Evolutionary conservation across 2,888 invertebrate species (phyloP), one percentile per base, ranked within the genome.

Genomic region (Ectemnius lituratus): DNA sequence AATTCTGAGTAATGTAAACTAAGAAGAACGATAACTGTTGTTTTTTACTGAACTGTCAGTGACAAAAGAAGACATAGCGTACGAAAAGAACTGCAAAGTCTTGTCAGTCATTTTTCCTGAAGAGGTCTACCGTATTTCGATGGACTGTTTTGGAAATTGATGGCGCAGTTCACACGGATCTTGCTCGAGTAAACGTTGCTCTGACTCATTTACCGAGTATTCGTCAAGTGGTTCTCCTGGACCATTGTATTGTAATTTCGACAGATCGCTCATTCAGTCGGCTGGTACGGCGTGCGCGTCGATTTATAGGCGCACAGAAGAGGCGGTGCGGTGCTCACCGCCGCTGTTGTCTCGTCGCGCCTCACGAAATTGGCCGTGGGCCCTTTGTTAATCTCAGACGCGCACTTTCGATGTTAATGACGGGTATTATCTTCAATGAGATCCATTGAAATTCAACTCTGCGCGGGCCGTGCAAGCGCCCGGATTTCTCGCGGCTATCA

Each of bases 231-330:
- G 78, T 81, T 81, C 80, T 80, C 83, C 85, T 85, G 75, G 81
- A 71, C 85, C 83, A 88, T 88, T 88, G 87, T 87, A 85, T 86
- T 84, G 83, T 85, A 82, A 86, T 88, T 87, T 86, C 78, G 75
- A 83, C 81, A 82, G 84, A 77, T 81, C 84, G 78, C 85, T 88
- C 85, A 86, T 86, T 88, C 83, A 86, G 73, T 4, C 14, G 37
- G 37, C 37, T 81, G 81, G 78, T 84, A 81, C 83, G 74, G 70
- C 72, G 75, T 67, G 69, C 63, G 58, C 69, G 71, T 11, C 75
- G 67, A 62, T 61, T 61, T 60, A 52, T 67, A 61, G 28, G 13
- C 23, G 46, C 56, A 60, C 63, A 69, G 65, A 71, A 75, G 62
- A 73, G 52, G 67, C 47, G 46, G 8, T n/a, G 47, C 70, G 64